Conservation (phyloP, 1,140 invertebrate species). For the Trichonephila clavipes region DNA sequence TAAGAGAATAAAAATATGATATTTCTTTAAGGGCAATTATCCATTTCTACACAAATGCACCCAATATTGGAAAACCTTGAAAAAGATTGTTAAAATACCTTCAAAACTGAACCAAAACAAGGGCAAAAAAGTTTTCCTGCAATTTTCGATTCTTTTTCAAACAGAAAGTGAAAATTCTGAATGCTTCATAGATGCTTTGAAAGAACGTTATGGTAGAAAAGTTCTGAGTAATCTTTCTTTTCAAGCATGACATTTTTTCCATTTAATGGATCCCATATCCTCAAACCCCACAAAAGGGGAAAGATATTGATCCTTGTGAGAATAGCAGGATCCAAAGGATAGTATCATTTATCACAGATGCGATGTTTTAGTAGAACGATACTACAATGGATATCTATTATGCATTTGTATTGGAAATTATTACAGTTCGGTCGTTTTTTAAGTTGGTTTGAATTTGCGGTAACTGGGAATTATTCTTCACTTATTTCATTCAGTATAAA, state of each 20-base stretch:
- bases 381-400: slow-evolving; percentile 5
- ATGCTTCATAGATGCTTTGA: neutral
- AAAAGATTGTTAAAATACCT: neutral
- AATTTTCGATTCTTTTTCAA: neutral
- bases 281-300: neutral
- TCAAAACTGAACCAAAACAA: neutral
- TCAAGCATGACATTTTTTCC: neutral
- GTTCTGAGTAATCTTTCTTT: neutral
- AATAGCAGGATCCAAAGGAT: neutral
- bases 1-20: too few relatives aligned
- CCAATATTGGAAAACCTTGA: neutral
- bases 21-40: too few relatives aligned
- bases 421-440: neutral
- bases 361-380: neutral
- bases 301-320: neutral
- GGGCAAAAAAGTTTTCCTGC: neutral
- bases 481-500: neutral
- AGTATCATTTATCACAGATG: neutral
- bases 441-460: neutral
- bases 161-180: neutral
- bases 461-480: neutral
- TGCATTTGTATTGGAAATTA: neutral
- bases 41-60: too few relatives aligned
- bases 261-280: slow-evolving; percentile 7
- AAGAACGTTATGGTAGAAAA: neutral